Evolutionary conservation across 2,888 invertebrate species (phyloP).

Genomic region (Noctua janthe): DNA sequence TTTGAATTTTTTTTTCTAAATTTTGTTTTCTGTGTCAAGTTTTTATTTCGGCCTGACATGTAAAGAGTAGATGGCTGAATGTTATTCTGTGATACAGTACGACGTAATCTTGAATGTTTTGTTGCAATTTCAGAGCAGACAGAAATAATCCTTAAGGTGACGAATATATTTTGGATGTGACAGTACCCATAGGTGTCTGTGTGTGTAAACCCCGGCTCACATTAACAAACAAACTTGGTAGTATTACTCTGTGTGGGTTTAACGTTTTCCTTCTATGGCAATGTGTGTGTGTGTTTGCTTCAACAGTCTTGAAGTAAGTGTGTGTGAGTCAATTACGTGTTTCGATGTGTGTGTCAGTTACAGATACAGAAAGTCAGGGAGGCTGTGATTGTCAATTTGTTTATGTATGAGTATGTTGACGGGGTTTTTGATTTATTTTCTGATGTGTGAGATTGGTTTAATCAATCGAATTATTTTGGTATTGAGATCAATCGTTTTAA

Average conservation of each 20-base stretch:
- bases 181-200: conserved; percentile 11
- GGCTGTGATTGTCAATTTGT: conserved; percentile 41
- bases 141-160: neutral
- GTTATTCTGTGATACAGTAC: neutral
- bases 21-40: neutral
- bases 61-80: neutral
- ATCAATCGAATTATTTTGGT: conserved; percentile 5
- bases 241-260: conserved; percentile 23
- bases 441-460: conserved; percentile 13
- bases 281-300: conserved; percentile 12
- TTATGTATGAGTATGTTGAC: conserved; percentile 40
- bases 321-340: conserved; percentile 49
- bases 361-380: conserved; percentile 50
- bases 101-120: neutral
- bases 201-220: conserved; percentile 35
- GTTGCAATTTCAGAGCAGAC: neutral
- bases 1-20: neutral
- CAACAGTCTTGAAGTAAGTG: conserved; percentile 3
- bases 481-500: conserved; percentile 10
- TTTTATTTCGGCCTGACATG: neutral
- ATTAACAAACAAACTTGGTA: conserved; percentile 39
- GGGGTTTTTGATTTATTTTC: conserved; percentile 34
- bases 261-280: conserved; percentile 42
- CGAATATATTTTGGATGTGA: neutral
- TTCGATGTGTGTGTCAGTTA: conserved; percentile 19